phyloP scores from a whole-genome alignment of 2,113 vertebrate genomes.

The Setophaga petechia region DNA sequence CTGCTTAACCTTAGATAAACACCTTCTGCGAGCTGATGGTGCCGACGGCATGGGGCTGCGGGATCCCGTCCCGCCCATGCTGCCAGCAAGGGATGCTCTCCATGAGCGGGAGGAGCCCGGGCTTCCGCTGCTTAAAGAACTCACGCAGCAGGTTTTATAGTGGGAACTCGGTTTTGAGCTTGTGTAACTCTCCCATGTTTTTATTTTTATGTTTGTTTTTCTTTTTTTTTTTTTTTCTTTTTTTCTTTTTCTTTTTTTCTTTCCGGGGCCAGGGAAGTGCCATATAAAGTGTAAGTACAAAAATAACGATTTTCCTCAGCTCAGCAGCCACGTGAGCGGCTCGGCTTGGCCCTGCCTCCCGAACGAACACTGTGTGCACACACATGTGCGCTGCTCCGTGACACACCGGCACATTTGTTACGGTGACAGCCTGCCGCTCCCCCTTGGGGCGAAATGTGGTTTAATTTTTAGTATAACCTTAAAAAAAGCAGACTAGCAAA shows the following conservation, averaged over 20 bases:
- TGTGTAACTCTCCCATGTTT: neutral
- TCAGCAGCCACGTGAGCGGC: neutral
- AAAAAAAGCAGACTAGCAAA: slow-evolving; percentile 54
- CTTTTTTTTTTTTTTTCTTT: neutral
- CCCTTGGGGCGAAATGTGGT: neutral
- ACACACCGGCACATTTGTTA: slow-evolving; percentile 22
- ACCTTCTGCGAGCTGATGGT: neutral
- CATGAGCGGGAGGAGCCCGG: neutral
- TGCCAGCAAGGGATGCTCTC: neutral
- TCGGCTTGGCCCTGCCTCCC: neutral
- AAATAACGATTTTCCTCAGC: neutral
- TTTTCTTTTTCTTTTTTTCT: neutral
- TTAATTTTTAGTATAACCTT: slow-evolving; percentile 67
- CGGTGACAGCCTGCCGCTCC: neutral
- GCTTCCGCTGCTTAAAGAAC: neutral
- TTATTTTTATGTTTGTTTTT: neutral
- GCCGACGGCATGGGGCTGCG: accelerated
- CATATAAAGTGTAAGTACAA: neutral
- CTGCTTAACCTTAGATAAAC: neutral
- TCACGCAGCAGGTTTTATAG: neutral
- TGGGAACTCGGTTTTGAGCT: neutral
- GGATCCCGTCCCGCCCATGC: accelerated
- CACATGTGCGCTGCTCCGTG: neutral
- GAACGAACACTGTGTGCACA: neutral
- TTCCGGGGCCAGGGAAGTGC: neutral